Conservation (phyloP, 2,888 invertebrate species). For the Lissocephala sabroskyi region DNA sequence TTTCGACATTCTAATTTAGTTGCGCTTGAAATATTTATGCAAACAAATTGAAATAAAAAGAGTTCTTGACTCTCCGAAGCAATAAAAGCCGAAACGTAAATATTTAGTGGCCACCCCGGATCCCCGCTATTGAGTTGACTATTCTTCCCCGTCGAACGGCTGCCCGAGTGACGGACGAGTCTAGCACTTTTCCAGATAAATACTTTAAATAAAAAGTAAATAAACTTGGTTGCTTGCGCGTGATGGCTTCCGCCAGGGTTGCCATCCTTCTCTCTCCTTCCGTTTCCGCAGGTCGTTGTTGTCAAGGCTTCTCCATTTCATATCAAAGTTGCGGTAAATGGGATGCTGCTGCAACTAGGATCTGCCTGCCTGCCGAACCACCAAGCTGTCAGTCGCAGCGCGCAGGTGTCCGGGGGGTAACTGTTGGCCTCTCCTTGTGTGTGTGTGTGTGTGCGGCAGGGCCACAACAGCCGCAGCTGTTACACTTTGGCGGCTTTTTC, state of each 20-base stretch:
- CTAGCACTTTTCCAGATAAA: constrained; percentile 28
- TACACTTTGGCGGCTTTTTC: constrained; percentile 65
- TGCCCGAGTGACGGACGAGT: too few species aligned
- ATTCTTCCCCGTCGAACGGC: background rate
- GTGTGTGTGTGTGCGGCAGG: constrained; percentile 18
- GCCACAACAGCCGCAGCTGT: constrained; percentile 54
- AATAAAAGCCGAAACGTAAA: constrained; percentile 51
- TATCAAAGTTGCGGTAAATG: constrained; percentile 1
- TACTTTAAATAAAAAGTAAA: constrained; percentile 45
- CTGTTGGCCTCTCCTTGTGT: constrained; percentile 6
- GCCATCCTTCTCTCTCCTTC: constrained; percentile 12
- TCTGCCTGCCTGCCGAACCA: too few species aligned
- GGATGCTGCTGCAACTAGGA: background rate
- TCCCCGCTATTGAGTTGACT: background rate
- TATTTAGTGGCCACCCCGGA: constrained; percentile 23
- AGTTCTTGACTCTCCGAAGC: constrained; percentile 44
- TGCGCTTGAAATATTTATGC: constrained; percentile 65
- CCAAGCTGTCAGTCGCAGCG: too few species aligned
- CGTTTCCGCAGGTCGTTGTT: constrained; percentile 25
- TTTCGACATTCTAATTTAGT: constrained; percentile 50
- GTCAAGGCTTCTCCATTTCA: background rate
- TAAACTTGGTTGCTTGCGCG: constrained; percentile 18
- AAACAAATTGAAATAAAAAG: constrained; percentile 69
- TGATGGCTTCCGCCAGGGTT: constrained; percentile 10
- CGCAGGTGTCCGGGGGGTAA: too few species aligned